Evolutionary conservation across 1,140 invertebrate species (phyloP).

Genomic region (Heliothis virescens): DNA sequence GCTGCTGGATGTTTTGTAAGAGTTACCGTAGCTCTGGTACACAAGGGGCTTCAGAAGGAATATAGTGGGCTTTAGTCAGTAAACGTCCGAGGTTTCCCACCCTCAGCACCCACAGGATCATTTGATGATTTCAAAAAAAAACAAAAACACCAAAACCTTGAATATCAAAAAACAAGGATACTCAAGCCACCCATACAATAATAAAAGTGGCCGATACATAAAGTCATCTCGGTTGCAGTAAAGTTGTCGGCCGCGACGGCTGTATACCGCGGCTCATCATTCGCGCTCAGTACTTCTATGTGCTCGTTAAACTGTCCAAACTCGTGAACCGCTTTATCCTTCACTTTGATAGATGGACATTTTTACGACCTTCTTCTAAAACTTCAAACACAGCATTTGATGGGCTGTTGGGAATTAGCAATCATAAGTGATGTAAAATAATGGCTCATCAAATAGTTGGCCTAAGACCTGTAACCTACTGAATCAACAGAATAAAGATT

Average conservation of each 20-base stretch:
- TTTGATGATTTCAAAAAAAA: too few species aligned
- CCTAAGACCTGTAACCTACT: too few species aligned
- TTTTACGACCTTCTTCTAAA: background rate
- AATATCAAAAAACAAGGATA: too few species aligned
- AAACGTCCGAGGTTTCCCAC: too few species aligned
- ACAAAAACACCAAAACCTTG: too few species aligned
- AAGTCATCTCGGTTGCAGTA: background rate
- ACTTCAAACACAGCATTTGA: constrained; percentile 3
- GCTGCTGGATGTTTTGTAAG: too few species aligned
- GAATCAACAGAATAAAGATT: too few species aligned
- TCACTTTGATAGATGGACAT: constrained; percentile 26
- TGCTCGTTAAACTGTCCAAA: constrained; percentile 36
- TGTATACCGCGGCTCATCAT: constrained; percentile 31
- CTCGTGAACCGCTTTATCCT: constrained; percentile 31
- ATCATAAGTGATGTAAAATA: background rate
- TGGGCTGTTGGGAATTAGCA: background rate
- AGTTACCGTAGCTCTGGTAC: too few species aligned
- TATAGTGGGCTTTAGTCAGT: too few species aligned
- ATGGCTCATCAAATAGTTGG: background rate
- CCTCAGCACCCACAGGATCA: too few species aligned
- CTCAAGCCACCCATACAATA: background rate
- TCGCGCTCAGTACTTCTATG: constrained; percentile 6
- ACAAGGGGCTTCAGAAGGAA: too few species aligned
- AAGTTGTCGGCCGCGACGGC: background rate
- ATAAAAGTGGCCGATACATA: background rate